Conservation (phyloP, 30 jellyfish, hydroid and myxozoan genomes). For the Rhopilema esculentum region DNA sequence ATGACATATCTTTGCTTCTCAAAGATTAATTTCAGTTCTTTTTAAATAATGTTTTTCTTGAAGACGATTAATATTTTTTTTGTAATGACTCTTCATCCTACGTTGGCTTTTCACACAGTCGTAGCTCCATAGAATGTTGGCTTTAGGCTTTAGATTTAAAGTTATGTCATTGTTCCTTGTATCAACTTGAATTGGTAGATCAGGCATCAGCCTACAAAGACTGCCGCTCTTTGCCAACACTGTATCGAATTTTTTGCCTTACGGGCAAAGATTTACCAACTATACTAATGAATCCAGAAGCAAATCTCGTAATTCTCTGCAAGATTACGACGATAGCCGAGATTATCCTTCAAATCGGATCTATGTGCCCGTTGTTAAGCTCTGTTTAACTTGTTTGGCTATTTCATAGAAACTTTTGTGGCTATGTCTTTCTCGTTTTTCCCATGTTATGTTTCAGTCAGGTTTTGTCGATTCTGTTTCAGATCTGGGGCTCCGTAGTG, state of each 20-base stretch:
- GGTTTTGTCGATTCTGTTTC: not conserved
- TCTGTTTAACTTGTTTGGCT: not conserved
- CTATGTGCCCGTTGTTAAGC: not conserved
- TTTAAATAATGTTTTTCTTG: too few species aligned
- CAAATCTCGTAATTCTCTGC: not conserved
- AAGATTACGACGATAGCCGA: not conserved
- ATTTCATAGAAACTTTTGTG: not conserved
- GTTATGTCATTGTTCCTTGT: not conserved
- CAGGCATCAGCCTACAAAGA: not conserved
- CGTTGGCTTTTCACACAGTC: too few species aligned
- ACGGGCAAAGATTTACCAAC: not conserved
- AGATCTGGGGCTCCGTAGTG: too few species aligned
- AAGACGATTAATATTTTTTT: too few species aligned
- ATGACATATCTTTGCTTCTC: too few species aligned
- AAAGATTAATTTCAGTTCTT: too few species aligned
- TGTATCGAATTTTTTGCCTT: not conserved
- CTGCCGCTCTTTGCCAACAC: not conserved
- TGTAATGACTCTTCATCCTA: too few species aligned
- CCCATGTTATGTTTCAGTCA: not conserved
- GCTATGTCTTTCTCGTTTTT: not conserved
- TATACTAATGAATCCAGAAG: not conserved
- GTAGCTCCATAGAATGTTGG: too few species aligned
- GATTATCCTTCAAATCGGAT: not conserved
- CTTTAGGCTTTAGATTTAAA: too few species aligned
- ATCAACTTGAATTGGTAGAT: not conserved